A percentile compares a stretch with the other conserved stretches of the same genome.
These are phyloP conservation scores for Rhyacophila evoluta DNA, from an alignment of 2,888 invertebrate genomes.

Conservation along the genomic window DNA sequence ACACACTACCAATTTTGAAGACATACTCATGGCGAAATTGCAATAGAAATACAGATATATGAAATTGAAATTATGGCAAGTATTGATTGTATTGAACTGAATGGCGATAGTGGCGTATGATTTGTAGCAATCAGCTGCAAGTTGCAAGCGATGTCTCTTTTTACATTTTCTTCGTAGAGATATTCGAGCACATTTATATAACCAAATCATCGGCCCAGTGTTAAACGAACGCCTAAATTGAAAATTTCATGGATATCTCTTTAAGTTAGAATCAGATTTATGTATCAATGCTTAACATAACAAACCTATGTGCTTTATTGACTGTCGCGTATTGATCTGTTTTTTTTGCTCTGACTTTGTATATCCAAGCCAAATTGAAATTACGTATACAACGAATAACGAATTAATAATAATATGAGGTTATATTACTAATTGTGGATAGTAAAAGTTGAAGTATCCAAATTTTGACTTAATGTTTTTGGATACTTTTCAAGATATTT, in stretches of 20 bases:
- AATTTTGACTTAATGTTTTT: too few relatives aligned
- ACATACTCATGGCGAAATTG: too few relatives aligned
- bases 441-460: too few relatives aligned
- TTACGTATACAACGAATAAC: too few relatives aligned
- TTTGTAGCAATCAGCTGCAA: background rate
- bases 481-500: too few relatives aligned
- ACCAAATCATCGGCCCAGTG: background rate
- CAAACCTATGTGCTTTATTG: background rate
- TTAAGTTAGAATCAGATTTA: background rate
- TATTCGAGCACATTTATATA: background rate
- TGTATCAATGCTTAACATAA: background rate
- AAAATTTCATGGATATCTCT: conserved; percentile 19
- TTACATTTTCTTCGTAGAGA: background rate
- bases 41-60: background rate
- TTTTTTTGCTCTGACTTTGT: too few relatives aligned
- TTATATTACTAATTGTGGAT: too few relatives aligned
- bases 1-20: too few relatives aligned
- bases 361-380: too few relatives aligned
- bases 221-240: background rate
- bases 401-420: too few relatives aligned
- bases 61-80: background rate
- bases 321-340: too few relatives aligned
- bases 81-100: background rate
- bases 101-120: background rate
- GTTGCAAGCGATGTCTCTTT: background rate